Conservation (phyloP, 2,888 invertebrate species). For the Tetanocera ferruginea region DNA sequence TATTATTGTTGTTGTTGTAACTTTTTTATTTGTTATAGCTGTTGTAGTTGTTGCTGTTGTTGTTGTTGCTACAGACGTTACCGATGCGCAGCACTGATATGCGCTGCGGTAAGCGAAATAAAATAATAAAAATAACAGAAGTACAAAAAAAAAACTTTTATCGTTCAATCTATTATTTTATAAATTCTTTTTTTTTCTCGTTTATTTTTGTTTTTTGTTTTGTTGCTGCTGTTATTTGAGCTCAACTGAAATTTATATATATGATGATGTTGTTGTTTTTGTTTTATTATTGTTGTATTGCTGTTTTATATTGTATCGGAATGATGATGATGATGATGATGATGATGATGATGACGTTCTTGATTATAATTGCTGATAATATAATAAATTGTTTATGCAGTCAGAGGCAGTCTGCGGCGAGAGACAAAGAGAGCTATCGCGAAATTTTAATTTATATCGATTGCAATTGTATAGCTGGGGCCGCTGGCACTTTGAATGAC, state of each 20-base stretch:
- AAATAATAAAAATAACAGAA: slow-evolving; percentile 22
- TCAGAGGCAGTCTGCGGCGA: background rate
- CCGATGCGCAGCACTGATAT: slow-evolving; percentile 27
- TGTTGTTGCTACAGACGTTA: slow-evolving; percentile 33
- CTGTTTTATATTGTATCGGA: slow-evolving; percentile 4
- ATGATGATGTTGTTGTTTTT: slow-evolving; percentile 30
- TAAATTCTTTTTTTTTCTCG: background rate
- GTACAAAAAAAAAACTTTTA: slow-evolving; percentile 17
- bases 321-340: slow-evolving; percentile 10
- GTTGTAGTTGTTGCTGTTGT: slow-evolving; percentile 32
- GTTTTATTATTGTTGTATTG: background rate
- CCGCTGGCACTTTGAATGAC: too few species aligned
- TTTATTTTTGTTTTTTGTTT: slow-evolving; percentile 39
- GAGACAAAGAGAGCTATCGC: background rate
- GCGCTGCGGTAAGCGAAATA: slow-evolving; percentile 30
- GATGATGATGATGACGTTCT: slow-evolving; percentile 26
- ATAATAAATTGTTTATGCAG: slow-evolving; percentile 7
- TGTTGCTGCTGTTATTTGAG: slow-evolving; percentile 36
- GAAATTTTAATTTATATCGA: background rate
- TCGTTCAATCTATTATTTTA: slow-evolving; percentile 45
- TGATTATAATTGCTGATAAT: slow-evolving; percentile 31
- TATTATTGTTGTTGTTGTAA: slow-evolving; percentile 11
- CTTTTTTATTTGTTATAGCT: slow-evolving; percentile 11
- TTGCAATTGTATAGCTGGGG: too few species aligned
- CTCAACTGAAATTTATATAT: slow-evolving; percentile 15